These are phyloP conservation scores for Peromyscus californicus DNA, from an alignment of 2,113 vertebrate species.

Conservation along the genomic window DNA sequence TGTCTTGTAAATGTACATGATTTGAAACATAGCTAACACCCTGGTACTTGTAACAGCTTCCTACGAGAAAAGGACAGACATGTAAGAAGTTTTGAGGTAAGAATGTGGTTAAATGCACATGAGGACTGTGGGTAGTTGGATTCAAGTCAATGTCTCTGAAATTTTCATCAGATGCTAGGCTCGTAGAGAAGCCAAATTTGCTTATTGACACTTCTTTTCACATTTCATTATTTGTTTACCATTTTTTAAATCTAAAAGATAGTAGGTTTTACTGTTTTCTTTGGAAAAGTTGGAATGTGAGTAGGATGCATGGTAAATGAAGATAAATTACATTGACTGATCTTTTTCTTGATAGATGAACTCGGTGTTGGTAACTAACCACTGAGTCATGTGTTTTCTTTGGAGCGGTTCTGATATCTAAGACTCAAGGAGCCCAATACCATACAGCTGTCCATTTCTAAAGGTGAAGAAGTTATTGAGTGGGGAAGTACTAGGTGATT, in stretches of 20 bases:
- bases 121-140: neutral
- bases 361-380: slow-evolving; percentile 43
- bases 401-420: slow-evolving; percentile 39
- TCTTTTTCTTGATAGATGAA: slow-evolving; percentile 60
- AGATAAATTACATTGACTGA: slow-evolving; percentile 64
- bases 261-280: slow-evolving; percentile 58
- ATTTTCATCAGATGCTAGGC: neutral
- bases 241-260: slow-evolving; percentile 25
- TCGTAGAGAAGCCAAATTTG: neutral
- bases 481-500: neutral
- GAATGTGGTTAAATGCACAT: neutral
- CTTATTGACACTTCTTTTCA: neutral
- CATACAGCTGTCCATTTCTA: neutral
- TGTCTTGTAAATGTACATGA: neutral
- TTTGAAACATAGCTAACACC: neutral
- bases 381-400: slow-evolving; percentile 48
- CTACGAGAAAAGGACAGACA: neutral
- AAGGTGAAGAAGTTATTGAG: neutral
- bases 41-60: neutral
- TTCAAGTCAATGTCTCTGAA: neutral
- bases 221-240: neutral
- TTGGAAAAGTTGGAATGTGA: slow-evolving; percentile 53
- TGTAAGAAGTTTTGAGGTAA: neutral
- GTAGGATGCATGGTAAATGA: neutral
- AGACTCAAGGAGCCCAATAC: neutral